These are phyloP conservation scores for Lapara coniferarum DNA, from an alignment of 2,888 invertebrate genomes.

Conservation along the genomic window DNA sequence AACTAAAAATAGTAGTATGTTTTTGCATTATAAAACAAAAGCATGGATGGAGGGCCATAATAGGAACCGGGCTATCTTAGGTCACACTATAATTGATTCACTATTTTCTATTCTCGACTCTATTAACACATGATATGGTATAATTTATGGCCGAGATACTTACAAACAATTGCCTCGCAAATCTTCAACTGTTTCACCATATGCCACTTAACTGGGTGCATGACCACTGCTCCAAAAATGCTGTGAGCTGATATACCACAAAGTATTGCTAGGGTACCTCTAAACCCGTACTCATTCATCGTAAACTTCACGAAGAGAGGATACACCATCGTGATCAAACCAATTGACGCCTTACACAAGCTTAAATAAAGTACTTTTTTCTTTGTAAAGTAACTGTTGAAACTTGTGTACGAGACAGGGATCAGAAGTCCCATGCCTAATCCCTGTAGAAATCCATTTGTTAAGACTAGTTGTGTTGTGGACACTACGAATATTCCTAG, in stretches of 20 bases:
- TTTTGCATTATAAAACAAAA: too few species aligned
- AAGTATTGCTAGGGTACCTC: constrained; percentile 87
- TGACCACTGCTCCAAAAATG: constrained; percentile 86
- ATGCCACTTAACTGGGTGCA: constrained; percentile 90
- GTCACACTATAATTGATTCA: too few species aligned
- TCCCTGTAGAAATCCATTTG: constrained; percentile 86
- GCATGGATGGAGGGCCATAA: too few species aligned
- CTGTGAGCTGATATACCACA: constrained; percentile 87
- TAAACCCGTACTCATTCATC: constrained; percentile 86
- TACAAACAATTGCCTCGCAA: constrained; percentile 72
- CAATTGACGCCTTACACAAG: constrained; percentile 87
- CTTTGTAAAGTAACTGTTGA: constrained; percentile 89
- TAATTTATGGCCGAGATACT: constrained; percentile 48
- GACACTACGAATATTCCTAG: constrained; percentile 85
- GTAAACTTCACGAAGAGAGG: constrained; percentile 86
- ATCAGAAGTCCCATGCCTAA: constrained; percentile 88
- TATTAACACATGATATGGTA: too few species aligned
- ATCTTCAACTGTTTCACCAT: constrained; percentile 77
- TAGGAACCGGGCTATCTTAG: too few species aligned
- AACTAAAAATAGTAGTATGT: too few species aligned
- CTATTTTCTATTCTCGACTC: too few species aligned
- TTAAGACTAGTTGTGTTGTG: constrained; percentile 85
- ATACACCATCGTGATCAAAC: constrained; percentile 86
- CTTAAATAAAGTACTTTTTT: constrained; percentile 88
- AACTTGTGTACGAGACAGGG: constrained; percentile 88